phyloP scores from a whole-genome alignment of 2,888 invertebrate genomes.

The Microdon myrmicae region DNA sequence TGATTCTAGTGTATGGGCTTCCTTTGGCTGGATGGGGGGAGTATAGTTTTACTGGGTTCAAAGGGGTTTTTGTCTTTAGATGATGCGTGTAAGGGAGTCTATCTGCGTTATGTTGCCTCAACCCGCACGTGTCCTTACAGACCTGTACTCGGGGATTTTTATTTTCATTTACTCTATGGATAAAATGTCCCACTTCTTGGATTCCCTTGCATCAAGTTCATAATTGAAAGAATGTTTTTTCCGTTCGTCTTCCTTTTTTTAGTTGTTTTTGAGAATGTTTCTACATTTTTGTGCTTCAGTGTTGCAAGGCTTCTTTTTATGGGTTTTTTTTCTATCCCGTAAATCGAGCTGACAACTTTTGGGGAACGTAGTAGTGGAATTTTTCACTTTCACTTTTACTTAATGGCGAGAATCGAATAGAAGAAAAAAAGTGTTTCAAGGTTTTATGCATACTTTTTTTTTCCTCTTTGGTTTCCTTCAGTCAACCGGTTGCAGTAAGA shows the following conservation, averaged over 20 bases:
- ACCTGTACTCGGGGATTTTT: conserved; percentile 2
- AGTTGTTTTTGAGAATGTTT: conserved; percentile 13
- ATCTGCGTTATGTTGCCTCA: conserved; percentile 11
- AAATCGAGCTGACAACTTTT: conserved; percentile 48
- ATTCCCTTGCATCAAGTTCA: conserved; percentile 45
- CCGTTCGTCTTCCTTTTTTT: conserved; percentile 1
- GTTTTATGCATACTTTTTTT: too few relatives aligned
- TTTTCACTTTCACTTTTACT: conserved; percentile 52
- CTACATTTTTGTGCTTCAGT: neutral
- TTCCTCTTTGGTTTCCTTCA: too few relatives aligned
- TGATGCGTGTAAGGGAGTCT: conserved; percentile 39
- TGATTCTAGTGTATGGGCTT: too few relatives aligned
- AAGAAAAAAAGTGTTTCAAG: conserved; percentile 46
- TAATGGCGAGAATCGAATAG: conserved; percentile 33
- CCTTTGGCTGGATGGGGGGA: conserved; percentile 13
- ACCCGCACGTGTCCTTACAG: too few relatives aligned
- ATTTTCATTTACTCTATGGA: conserved; percentile 10
- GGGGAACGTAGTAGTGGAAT: conserved; percentile 48
- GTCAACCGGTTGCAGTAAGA: conserved; percentile 33
- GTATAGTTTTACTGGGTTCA: conserved; percentile 12
- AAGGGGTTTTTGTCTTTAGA: conserved; percentile 39
- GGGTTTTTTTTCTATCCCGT: conserved; percentile 41
- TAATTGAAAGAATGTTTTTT: conserved; percentile 52
- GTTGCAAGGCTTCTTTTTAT: conserved; percentile 8
- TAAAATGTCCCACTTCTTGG: conserved; percentile 47